A percentile compares a stretch with the other conserved stretches of the same genome.
Evolutionary conservation across 2,797 vertebrate species (phyloP).

Genomic region (Molossus molossus): DNA sequence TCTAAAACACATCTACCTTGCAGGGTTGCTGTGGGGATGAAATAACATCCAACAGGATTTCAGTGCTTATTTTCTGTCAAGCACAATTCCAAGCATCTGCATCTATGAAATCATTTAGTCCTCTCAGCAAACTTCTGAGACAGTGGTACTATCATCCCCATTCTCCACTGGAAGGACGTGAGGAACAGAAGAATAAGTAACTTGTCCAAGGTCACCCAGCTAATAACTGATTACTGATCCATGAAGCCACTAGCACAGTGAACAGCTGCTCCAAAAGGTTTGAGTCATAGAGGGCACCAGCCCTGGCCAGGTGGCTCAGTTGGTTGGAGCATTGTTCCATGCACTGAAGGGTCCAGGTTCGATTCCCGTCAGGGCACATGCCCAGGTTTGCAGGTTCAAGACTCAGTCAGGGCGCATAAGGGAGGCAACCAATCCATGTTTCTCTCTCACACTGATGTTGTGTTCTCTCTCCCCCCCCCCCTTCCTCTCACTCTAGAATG

Average conservation of each 20-base stretch:
- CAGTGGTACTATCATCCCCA: background rate
- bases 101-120: slow-evolving; percentile 29
- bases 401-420: background rate
- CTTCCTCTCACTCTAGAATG: background rate
- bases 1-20: slow-evolving; percentile 14
- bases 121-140: slow-evolving; percentile 30
- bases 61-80: background rate
- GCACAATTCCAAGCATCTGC: slow-evolving; percentile 33
- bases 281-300: background rate
- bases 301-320: background rate
- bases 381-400: background rate
- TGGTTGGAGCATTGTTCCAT: background rate
- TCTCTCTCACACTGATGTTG: background rate
- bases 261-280: background rate
- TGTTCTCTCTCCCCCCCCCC: background rate
- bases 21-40: background rate
- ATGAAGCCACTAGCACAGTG: background rate
- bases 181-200: background rate
- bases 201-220: background rate
- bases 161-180: background rate
- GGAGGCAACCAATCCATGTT: background rate
- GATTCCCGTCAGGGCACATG: background rate
- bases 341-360: background rate
- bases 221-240: background rate
- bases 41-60: background rate